Evolutionary conservation across 1,140 invertebrate species (phyloP).

Genomic region (Drosophila chauvacae): DNA sequence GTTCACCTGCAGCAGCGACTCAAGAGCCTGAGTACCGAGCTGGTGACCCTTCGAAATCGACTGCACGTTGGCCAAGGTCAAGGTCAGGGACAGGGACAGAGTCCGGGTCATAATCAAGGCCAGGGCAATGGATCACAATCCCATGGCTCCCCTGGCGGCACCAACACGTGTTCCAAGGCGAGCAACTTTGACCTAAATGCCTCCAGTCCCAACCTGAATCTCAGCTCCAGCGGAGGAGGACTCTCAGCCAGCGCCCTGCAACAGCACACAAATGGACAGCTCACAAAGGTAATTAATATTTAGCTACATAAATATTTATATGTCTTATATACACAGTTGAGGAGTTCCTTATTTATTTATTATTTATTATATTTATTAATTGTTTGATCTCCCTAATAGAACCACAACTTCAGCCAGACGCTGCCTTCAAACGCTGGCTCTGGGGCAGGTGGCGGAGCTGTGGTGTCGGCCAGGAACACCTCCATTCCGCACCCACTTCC

Average conservation of each 20-base stretch:
- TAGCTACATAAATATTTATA: neutral
- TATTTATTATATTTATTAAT: too few species aligned
- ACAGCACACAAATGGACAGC: slow-evolving; percentile 66
- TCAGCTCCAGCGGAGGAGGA: slow-evolving; percentile 28
- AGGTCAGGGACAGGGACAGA: slow-evolving; percentile 83
- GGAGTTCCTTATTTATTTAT: too few species aligned
- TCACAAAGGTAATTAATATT: slow-evolving; percentile 59
- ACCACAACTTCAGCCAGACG: slow-evolving; percentile 69
- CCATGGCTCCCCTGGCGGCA: slow-evolving; percentile 30
- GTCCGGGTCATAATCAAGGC: slow-evolving; percentile 59
- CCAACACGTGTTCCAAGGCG: slow-evolving; percentile 37
- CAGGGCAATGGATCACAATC: slow-evolving; percentile 64
- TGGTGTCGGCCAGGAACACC: slow-evolving; percentile 79
- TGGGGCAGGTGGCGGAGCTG: slow-evolving; percentile 19
- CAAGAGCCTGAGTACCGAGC: slow-evolving; percentile 94
- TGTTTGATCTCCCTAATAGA: slow-evolving; percentile 5
- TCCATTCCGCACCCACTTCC: slow-evolving; percentile 83
- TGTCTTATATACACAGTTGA: too few species aligned
- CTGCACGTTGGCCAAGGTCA: slow-evolving; percentile 90
- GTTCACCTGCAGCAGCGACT: slow-evolving; percentile 95
- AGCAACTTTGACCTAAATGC: slow-evolving; percentile 72
- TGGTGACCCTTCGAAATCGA: slow-evolving; percentile 94
- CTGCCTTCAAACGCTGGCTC: slow-evolving; percentile 50
- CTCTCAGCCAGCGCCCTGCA: slow-evolving; percentile 67
- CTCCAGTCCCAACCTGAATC: slow-evolving; percentile 74